Conservation (phyloP, 2,797 vertebrate species). For the Tadarida brasiliensis region DNA sequence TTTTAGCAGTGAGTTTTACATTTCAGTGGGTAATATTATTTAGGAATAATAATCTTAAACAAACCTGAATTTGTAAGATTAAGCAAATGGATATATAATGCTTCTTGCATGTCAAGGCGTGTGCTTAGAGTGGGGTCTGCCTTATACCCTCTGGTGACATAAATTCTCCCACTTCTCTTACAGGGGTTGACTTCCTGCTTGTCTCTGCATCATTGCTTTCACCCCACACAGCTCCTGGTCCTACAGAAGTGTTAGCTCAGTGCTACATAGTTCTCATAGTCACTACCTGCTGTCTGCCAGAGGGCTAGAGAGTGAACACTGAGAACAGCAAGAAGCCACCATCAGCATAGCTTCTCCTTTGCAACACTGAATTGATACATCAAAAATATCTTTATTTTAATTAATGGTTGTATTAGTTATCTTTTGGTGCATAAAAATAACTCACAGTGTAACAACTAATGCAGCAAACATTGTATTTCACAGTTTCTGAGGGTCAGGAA, state of each 20-base stretch:
- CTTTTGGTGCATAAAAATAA: background rate
- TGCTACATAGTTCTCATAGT: background rate
- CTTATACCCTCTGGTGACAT: no score
- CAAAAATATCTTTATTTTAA: background rate
- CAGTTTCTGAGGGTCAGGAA: background rate
- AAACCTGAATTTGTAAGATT: background rate
- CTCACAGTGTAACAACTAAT: background rate
- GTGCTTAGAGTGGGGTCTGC: background rate
- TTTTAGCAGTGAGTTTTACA: background rate
- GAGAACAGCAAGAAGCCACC: background rate
- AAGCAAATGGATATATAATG: background rate
- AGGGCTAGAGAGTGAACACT: background rate
- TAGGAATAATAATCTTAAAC: background rate
- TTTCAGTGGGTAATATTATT: background rate
- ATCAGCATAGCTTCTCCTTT: background rate
- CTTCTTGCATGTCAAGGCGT: background rate
- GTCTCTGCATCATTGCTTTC: background rate
- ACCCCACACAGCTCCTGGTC: no score
- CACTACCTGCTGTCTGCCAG: background rate
- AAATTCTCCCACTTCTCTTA: no score
- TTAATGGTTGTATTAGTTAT: background rate
- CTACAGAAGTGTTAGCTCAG: background rate
- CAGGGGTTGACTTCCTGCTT: rapidly evolving
- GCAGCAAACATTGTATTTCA: background rate
- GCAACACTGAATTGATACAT: background rate